These are phyloP conservation scores for Agrochola lychnidis DNA, from an alignment of 2,888 invertebrate species.

Conservation along the genomic window DNA sequence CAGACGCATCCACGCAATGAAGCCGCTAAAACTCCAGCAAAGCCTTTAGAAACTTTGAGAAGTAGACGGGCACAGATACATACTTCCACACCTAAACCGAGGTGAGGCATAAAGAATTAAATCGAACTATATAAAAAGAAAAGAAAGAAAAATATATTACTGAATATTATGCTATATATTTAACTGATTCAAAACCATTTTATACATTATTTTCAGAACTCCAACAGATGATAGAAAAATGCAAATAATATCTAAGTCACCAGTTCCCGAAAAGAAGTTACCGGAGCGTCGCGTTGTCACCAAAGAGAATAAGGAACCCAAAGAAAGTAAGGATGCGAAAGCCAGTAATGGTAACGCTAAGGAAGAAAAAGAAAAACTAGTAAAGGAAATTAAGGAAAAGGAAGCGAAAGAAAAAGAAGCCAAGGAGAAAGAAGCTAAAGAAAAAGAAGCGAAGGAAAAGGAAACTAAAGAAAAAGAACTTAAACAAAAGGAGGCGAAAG, in stretches of 20 bases:
- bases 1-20: constrained; percentile 83
- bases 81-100: constrained; percentile 84
- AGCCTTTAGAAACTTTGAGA: constrained; percentile 73
- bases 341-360: constrained; percentile 69
- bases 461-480: constrained; percentile 40
- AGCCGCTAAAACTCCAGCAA: constrained; percentile 72
- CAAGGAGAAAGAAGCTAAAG: constrained; percentile 61
- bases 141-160: neutral
- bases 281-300: constrained; percentile 76
- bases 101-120: constrained; percentile 67
- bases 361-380: constrained; percentile 69
- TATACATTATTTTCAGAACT: constrained; percentile 64
- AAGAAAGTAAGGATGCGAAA: constrained; percentile 79
- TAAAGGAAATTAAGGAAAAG: constrained; percentile 71
- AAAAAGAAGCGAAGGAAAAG: constrained; percentile 60
- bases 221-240: constrained; percentile 79
- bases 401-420: constrained; percentile 22
- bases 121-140: neutral
- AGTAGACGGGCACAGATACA: constrained; percentile 80
- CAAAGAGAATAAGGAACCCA: constrained; percentile 85
- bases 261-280: constrained; percentile 75
- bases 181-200: constrained; percentile 1
- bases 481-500: neutral
- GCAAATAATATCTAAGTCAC: constrained; percentile 64
- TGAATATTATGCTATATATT: neutral